Base-by-base conservation (phyloP, 2,888 invertebrate genomes). In the Hydroisotoma schaefferi region DNA sequence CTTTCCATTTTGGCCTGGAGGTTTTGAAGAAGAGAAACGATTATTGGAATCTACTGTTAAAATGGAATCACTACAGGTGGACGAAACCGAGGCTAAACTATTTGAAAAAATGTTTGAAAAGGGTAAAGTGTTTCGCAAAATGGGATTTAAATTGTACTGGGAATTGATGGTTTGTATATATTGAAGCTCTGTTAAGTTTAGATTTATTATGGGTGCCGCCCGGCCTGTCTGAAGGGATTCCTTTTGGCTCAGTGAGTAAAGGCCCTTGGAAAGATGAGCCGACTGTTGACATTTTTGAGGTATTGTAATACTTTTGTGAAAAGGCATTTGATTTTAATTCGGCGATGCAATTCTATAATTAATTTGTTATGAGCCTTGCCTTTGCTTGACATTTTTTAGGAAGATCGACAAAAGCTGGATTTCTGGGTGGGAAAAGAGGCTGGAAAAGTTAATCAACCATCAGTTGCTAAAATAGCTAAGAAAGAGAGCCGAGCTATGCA, bases 1-100 rank as follows among this genome's bases (percentile, higher is more conserved):
- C 75, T 86, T 85, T 74, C 92, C 91, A 0, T 94, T 94, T 76
- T 85, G 90, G 82, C 94, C 94, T 1, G 93, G 90, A 48, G 88
- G 90, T 2, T 87, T 90, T 75, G 79, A 81, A 23, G 77, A 80
- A 63, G 79, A 79, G 43, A 65, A 63, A 40, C 51, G 61, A 22
- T 47, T 37, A 3, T 49, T 52, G 22, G 37, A 55, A 33, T 15
- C 54, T 0, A 27, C 59, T n/a, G 26, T 18, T 26, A 57, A 58
- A 33, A 37, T 63, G 10, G 54, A 54, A 18, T 40, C 44, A 8
- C 37, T 59, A 10, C 28, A 47, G 40, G 37, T 43, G 1, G 61
- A 66, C 54, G 38, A 60, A 37, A 57, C 64, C 26, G 69, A 71
- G 44, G 55, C 28, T 4, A 48, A 67, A 58, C 27, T 69, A 18